Percentiles rank a stretch among this genome's conserved stretches.
These are phyloP conservation scores for Drosophila nigritarsus DNA, from an alignment of 2,888 invertebrate genomes.

Conservation along the genomic window DNA sequence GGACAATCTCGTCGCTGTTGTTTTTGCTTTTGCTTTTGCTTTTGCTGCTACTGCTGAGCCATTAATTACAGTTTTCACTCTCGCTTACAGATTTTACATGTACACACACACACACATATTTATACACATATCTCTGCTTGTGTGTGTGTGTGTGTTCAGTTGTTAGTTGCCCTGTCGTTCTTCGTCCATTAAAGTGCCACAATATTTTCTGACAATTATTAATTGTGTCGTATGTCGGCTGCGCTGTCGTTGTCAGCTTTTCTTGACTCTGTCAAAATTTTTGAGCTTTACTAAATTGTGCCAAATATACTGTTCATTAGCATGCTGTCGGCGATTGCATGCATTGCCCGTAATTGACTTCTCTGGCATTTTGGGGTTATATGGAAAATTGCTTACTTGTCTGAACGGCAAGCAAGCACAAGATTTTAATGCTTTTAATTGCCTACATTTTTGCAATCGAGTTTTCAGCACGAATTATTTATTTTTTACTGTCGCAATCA, in stretches of 20 bases:
- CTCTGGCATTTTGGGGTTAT: conserved; percentile 42
- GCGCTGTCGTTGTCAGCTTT: conserved; percentile 29
- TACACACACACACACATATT: conserved; percentile 2
- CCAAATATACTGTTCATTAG: conserved; percentile 49
- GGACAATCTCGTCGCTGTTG: conserved; percentile 65
- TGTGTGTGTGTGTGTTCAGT: not conserved
- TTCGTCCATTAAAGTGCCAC: conserved; percentile 34
- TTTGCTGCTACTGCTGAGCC: conserved; percentile 38
- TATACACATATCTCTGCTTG: not conserved
- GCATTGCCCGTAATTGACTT: conserved; percentile 48
- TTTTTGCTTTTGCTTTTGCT: not conserved
- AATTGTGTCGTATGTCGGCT: conserved; percentile 69
- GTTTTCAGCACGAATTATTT: not conserved
- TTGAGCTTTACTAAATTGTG: conserved; percentile 14
- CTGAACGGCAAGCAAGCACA: not conserved
- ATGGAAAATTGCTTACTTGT: conserved; percentile 5
- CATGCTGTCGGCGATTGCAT: conserved; percentile 39
- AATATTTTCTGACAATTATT: conserved; percentile 74
- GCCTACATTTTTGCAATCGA: not conserved
- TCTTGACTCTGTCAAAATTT: conserved; percentile 22
- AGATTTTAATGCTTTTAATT: not conserved
- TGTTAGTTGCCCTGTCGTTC: conserved; percentile 15
- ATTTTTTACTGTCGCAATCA: too few relatives aligned
- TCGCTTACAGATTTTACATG: conserved; percentile 34
- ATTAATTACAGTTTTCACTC: conserved; percentile 79